Percentiles rank a stretch among this genome's conserved stretches.
Conservation (phyloP, 2,113 vertebrate species). For the Circaetus cinerascens region DNA sequence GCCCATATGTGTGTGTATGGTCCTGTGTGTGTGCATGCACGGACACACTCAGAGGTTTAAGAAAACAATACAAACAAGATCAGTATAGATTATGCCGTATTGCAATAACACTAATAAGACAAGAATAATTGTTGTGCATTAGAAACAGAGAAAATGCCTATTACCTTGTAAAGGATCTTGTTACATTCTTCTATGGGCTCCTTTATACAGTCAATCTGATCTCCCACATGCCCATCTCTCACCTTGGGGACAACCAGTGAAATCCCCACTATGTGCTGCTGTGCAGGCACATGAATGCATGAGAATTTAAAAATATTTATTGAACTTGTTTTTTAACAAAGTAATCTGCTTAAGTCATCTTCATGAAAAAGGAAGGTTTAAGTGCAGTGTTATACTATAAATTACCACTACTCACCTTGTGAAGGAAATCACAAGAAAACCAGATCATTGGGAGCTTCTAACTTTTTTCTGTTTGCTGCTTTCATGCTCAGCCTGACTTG, state of each 20-base stretch:
- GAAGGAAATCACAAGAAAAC: neutral
- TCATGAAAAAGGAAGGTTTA: neutral
- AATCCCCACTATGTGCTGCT: neutral
- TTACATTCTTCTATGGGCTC: neutral
- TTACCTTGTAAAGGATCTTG: neutral
- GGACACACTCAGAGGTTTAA: neutral
- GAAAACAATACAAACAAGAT: neutral
- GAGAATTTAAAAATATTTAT: neutral
- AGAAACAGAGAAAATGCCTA: neutral
- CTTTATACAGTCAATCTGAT: neutral
- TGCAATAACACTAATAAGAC: neutral
- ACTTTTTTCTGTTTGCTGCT: neutral
- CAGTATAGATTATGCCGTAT: neutral
- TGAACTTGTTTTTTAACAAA: neutral
- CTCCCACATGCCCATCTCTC: neutral
- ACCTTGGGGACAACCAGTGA: neutral
- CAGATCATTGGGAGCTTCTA: neutral
- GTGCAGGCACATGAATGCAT: neutral
- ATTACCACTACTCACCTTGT: neutral
- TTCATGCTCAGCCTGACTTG: neutral
- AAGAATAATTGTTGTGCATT: neutral
- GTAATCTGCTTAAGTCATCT: neutral
- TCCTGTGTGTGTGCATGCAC: neutral
- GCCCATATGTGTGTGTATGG: neutral
- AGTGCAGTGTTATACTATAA: neutral